Base-by-base conservation (phyloP, 1,140 invertebrate genomes). In the Medauroidea extradentata region DNA sequence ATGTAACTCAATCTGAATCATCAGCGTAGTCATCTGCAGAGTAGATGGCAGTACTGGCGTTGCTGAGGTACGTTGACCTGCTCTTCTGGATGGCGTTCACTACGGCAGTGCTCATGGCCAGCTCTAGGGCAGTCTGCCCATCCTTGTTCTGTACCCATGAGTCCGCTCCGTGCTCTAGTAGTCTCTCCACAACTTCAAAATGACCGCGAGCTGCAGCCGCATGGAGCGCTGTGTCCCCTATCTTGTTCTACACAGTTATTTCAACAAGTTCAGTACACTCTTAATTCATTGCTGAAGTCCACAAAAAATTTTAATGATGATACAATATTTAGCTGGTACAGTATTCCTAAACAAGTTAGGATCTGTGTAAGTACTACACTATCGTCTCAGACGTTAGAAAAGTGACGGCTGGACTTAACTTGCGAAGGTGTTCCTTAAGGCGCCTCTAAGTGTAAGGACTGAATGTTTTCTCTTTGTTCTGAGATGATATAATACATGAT, bases 171-270 rank as follows among this genome's bases (percentile, higher is more conserved):
- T 82, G 75, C 61, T 82, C 75, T 39, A 88, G 63, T 29, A 88
- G 71, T n/a, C 85, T 67, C 62, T 80, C 73, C 8, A 87, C 76
- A 38, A 85, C 78, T 59, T 83, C 79, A 14, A 83, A 66, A 63
- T 84, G 81, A 21, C 83, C 83, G 67, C 81, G 77, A 50, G 77
- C 72, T 1, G 84, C 78, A n/a, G 85, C 83, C 14, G 72, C 57
- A 60, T 80, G 75, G 56, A 82, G 65, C 1, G 86, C 81, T 9
- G 83, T 83, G 68, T 88, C 84, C 14, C 87, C 87, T 69, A 83
- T 69, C 76, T 78, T 78, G 73, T 83, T 80, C 78, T 79, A 43
- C 50, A 67, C 14, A 50, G 13, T 11, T n/a, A n/a, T n/a, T n/a
- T n/a, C n/a, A n/a, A n/a, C n/a, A n/a, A n/a, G n/a, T n/a, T n/a